Conservation (phyloP, 2,113 vertebrate species). For the Acinonyx jubatus region DNA sequence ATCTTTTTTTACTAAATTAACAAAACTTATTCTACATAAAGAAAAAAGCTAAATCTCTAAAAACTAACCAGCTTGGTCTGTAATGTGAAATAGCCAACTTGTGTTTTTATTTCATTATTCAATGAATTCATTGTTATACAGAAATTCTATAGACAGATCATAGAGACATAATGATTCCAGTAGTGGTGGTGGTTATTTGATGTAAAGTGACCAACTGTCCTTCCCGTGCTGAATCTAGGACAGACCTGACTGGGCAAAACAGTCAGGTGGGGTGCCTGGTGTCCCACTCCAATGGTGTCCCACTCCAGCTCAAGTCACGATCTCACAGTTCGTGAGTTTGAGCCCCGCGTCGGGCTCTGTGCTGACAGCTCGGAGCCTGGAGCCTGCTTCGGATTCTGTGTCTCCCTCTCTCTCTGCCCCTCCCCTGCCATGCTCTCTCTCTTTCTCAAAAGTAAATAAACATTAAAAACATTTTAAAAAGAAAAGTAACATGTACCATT, state of each 20-base stretch:
- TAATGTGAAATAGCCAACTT: background rate
- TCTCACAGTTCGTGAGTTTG: no score
- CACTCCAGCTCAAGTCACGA: no score
- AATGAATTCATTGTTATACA: background rate
- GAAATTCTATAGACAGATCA: background rate
- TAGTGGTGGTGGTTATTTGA: background rate
- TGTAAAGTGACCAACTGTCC: background rate
- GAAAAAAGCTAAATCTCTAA: constrained; percentile 5
- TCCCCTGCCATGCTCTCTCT: no score
- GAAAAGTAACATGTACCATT: background rate
- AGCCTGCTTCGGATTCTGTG: no score
- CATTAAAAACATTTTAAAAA: no score
- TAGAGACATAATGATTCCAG: background rate
- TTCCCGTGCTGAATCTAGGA: background rate
- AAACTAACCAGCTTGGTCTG: background rate
- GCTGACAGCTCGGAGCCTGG: no score
- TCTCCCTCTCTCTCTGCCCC: no score
- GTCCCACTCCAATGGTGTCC: no score
- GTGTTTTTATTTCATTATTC: background rate
- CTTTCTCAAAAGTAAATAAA: no score
- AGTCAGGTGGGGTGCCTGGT: no score
- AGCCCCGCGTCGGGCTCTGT: no score
- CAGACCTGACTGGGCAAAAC: background rate
- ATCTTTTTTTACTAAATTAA: background rate
- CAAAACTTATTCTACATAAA: background rate